Percentiles rank a stretch among this genome's conserved stretches.
These are phyloP conservation scores for Apostichopus parvimensis DNA, from an alignment of 35 echinoderm and acorn worm species.

Conservation along the genomic window DNA sequence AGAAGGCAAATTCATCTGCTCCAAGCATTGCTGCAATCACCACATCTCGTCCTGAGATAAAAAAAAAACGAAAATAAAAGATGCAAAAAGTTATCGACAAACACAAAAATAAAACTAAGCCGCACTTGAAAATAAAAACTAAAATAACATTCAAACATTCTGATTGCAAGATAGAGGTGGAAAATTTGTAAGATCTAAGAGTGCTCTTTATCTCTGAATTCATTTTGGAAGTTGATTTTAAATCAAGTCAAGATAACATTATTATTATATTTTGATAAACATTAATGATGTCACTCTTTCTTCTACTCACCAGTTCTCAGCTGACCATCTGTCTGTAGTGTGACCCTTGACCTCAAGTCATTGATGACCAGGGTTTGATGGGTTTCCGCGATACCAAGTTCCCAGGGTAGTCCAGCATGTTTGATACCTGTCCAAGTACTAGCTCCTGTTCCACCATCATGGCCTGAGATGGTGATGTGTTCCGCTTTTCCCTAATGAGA, in stretches of 20 bases:
- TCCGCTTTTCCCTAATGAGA: constrained; percentile 86
- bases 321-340: constrained; percentile 94
- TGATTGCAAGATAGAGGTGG: too few species aligned
- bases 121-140: background rate
- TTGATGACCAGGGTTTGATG: constrained; percentile 95
- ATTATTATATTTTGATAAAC: too few species aligned
- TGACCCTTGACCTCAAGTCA: constrained; percentile 95
- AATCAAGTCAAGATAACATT: too few species aligned
- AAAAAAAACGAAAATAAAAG: background rate
- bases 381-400: constrained; percentile 92
- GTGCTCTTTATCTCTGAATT: too few species aligned
- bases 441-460: constrained; percentile 97
- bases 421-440: constrained; percentile 99
- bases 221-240: too few species aligned
- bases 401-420: constrained; percentile 98
- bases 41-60: constrained; percentile 86
- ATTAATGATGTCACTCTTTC: too few species aligned
- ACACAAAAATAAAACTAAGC: background rate
- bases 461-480: constrained; percentile 94
- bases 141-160: background rate
- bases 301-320: constrained; percentile 84
- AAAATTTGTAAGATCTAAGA: too few species aligned
- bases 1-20: constrained; percentile 99
- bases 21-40: constrained; percentile 90
- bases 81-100: background rate